phyloP scores from a whole-genome alignment of 2,113 vertebrate species.

The Corydoras sp. region DNA sequence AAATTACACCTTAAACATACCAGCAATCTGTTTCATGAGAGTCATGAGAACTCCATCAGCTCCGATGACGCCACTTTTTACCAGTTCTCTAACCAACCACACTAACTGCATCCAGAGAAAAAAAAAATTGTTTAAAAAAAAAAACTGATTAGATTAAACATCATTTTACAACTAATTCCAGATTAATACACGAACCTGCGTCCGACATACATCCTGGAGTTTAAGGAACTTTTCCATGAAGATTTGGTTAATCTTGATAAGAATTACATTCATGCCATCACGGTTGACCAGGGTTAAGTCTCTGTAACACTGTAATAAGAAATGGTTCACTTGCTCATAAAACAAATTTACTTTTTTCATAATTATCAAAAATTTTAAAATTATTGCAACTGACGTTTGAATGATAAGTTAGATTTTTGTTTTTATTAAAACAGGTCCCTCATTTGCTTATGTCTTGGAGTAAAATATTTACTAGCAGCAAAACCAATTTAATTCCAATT shows the following conservation, averaged over 20 bases:
- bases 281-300: constrained; percentile 86
- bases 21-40: constrained; percentile 93
- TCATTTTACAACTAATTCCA: too few relatives aligned
- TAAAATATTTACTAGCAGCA: too few relatives aligned
- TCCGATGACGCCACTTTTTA: constrained; percentile 85
- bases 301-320: constrained; percentile 77
- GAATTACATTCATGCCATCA: constrained; percentile 84
- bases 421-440: too few relatives aligned
- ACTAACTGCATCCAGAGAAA: constrained; percentile 69
- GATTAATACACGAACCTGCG: constrained; percentile 57
- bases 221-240: constrained; percentile 95
- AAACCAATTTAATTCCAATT: too few relatives aligned
- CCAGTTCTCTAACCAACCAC: constrained; percentile 89
- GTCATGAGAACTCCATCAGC: constrained; percentile 92
- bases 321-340: too few relatives aligned
- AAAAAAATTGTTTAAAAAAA: neutral
- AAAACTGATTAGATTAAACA: neutral
- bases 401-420: too few relatives aligned
- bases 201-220: constrained; percentile 79
- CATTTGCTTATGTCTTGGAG: too few relatives aligned
- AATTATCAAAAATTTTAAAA: too few relatives aligned
- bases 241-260: constrained; percentile 93
- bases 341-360: too few relatives aligned
- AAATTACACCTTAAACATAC: constrained; percentile 51
- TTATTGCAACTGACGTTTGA: too few relatives aligned